Evolutionary conservation across 1,140 invertebrate species (phyloP), one percentile per base, ranked within the genome.

Genomic region (Eueides isabella): DNA sequence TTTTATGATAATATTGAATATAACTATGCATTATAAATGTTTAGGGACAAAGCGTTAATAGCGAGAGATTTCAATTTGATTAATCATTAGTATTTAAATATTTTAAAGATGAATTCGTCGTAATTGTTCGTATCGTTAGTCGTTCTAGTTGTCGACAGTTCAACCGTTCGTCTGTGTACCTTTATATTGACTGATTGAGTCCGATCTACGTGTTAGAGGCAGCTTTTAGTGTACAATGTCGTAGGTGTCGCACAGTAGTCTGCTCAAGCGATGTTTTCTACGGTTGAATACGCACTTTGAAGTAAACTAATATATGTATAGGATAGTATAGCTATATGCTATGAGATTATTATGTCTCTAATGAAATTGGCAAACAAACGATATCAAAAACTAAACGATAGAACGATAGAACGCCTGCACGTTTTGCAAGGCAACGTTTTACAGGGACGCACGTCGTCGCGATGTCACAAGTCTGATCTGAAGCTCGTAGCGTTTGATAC

Each of bases 131-230:
- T 55, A 55, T 26, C 1, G 48, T 55, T 23, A 55, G 23, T 55
- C 48, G 48, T 44, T 44, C 35, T 44, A 44, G 41, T 14, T 44
- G 41, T 44, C 41, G 41, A 44, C 41, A n/a, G 41, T 55, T 55
- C 48, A 26, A 55, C 48, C 48, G 33, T 68, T 61, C 61, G 41
- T 69, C 55, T 31, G 29, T 66, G 38, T 72, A 67, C 29, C 41
- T 72, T 61, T 72, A 81, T 79, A 79, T 81, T 64, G 83, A 85
- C 83, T 83, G 83, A 82, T 76, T 78, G 80, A 80, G 9, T 61
- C 44, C 77, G 44, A 61, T 63, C 38, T 71, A 71, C n/a, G 71
- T 55, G 71, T 66, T 72, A 72, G 64, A 61, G 29, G 44, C 63
- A 29, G 71, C 71, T 72, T 72, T 61, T 72, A 33, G 33, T 29